phyloP scores from a whole-genome alignment of 1,140 invertebrate genomes.

The Drosophila grimshawi region DNA sequence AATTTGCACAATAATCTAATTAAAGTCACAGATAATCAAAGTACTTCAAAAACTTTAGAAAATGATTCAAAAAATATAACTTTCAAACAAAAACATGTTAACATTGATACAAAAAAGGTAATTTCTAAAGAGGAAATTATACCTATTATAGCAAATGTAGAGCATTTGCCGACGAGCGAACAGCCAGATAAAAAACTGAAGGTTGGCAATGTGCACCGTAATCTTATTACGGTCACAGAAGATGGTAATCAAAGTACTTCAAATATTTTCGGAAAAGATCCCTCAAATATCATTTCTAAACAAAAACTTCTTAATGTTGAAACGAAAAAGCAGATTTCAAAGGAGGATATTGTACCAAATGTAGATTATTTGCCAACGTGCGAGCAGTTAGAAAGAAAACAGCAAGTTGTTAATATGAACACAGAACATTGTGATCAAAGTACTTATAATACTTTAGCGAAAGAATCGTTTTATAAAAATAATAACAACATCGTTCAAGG shows the following conservation, averaged over 20 bases:
- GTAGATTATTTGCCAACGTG: not conserved
- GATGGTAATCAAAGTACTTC: not conserved
- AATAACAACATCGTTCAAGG: slow-evolving; percentile 18
- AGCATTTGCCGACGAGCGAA: not conserved
- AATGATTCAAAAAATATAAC: not conserved
- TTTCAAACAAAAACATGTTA: not conserved
- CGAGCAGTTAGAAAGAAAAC: not conserved
- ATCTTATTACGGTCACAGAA: not conserved
- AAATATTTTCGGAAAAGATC: not conserved
- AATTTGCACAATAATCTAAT: not conserved
- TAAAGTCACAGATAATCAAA: slow-evolving; percentile 3
- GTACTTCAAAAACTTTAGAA: slow-evolving; percentile 6
- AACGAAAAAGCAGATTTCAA: not conserved
- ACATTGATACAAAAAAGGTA: not conserved
- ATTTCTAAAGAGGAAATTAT: not conserved
- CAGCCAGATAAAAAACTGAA: not conserved
- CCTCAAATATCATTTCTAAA: not conserved
- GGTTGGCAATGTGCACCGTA: not conserved
- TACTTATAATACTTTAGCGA: not conserved
- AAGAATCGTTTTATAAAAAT: not conserved
- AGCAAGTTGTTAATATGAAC: not conserved
- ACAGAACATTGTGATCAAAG: not conserved
- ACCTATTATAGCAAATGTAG: not conserved
- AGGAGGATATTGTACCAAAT: not conserved
- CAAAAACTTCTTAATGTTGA: not conserved